Base-by-base conservation (phyloP, 2,797 vertebrate genomes). In the Epinephelus coioides region DNA sequence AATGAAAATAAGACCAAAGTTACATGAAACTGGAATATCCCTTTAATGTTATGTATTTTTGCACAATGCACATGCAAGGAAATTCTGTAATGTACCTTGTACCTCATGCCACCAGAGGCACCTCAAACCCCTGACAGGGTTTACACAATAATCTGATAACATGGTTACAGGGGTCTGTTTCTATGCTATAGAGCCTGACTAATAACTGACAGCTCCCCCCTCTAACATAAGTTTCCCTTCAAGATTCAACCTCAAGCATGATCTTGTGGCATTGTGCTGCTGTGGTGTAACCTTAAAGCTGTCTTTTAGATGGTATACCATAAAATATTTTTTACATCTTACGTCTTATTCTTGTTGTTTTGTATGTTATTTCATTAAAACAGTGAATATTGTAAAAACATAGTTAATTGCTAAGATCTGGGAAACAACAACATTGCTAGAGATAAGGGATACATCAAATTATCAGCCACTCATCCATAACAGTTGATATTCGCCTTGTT, bases 371-470 rank as follows among this genome's bases (percentile, higher is more conserved):
- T 53, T 76, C 15, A 7, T 46, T 47, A 30, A 23, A 19, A 44
- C 34, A n/a, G n/a, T 12, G 2, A 15, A 27, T 12, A 55, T n/a
- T 55, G 9, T 25, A 13, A 46, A 62, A 19, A 60, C 23, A 8
- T 6, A 30, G 47, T 47, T 54, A 60, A 66, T 47, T 61, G 69
- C 43, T 73, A 69, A 82, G 64, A 86, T 79, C 73, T 82, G 73
- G 54, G 49, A 56, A 30, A 59, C 47, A 38, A 38, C 3, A 18
- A n/a, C 34, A 49, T 54, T 1, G 9, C 25, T 69, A 34, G 57
- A 69, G n/a, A 53, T 56, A 17, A 23, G 38, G 27, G 27, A 30
- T 30, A 30, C 27, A 30, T 30, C 27, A 5, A 30, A 30, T 30
- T 30, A 30, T 30, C 27, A 30, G 27, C 27, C 27, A 30, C 27